phyloP scores from a whole-genome alignment of 2,113 vertebrate species.

The Chamaetylas fuelleborni region DNA sequence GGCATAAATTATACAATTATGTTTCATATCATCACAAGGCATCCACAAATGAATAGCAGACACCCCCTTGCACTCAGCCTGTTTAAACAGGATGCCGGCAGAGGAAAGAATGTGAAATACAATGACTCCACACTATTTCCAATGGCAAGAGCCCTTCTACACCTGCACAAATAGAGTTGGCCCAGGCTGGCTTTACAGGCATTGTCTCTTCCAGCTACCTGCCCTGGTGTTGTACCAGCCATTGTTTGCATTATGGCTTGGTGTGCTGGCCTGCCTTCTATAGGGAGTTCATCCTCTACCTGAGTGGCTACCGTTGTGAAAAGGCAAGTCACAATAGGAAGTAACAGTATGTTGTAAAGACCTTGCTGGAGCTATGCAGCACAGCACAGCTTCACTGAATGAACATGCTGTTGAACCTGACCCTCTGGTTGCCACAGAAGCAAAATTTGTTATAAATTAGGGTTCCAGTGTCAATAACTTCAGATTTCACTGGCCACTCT shows the following conservation, averaged over 20 bases:
- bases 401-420: not conserved
- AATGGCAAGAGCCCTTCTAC: constrained; percentile 38
- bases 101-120: constrained; percentile 61
- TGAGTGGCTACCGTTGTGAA: not conserved
- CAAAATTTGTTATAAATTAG: not conserved
- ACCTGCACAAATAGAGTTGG: constrained; percentile 67
- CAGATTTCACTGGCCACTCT: not conserved
- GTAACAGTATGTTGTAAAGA: not conserved
- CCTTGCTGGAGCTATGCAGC: not conserved
- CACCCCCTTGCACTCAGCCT: constrained; percentile 33
- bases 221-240: not conserved
- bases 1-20: constrained; percentile 50
- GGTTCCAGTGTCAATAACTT: not conserved
- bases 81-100: constrained; percentile 61
- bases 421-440: not conserved
- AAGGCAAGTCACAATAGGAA: not conserved
- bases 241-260: constrained; percentile 13
- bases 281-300: not conserved
- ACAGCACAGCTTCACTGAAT: not conserved
- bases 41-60: constrained; percentile 54
- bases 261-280: not conserved
- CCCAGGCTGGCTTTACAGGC: not conserved
- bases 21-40: constrained; percentile 56
- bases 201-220: constrained; percentile 35
- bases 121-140: constrained; percentile 41